Evolutionary conservation across 2,113 vertebrate species (phyloP).

Genomic region (Gadus macrocephalus): DNA sequence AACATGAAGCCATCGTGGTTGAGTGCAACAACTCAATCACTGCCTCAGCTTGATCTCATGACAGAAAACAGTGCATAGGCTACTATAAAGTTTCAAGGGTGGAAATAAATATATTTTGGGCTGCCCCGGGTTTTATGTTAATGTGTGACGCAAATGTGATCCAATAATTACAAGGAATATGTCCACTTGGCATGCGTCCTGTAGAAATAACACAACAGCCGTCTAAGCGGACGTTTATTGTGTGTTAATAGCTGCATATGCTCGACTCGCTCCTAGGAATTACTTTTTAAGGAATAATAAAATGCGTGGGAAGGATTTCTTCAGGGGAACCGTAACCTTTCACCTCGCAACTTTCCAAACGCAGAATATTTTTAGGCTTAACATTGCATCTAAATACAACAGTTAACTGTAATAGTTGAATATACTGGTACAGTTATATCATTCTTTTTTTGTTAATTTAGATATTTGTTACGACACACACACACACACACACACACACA

Average conservation of each 20-base stretch:
- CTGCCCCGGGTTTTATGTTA: constrained; percentile 39
- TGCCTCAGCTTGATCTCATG: background rate
- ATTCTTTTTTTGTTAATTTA: no score
- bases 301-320: constrained; percentile 36
- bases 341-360: background rate
- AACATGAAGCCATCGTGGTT: no score
- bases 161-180: constrained; percentile 51
- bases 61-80: background rate
- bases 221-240: constrained; percentile 47
- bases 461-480: no score
- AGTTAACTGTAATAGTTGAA: constrained; percentile 1
- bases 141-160: constrained; percentile 55
- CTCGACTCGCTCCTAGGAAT: constrained; percentile 47
- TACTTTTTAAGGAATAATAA: constrained; percentile 51
- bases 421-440: background rate
- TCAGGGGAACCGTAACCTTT: constrained; percentile 4
- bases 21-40: background rate
- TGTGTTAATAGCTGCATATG: constrained; percentile 53
- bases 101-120: constrained; percentile 26
- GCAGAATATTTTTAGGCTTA: background rate
- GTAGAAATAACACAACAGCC: constrained; percentile 48
- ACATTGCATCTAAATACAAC: background rate
- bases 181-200: constrained; percentile 28
- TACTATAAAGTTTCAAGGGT: constrained; percentile 23
- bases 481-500: no score